A percentile compares a stretch with the other conserved stretches of the same genome.
These are phyloP conservation scores for Oreotragus oreotragus DNA, from an alignment of 2,113 vertebrate species.

Conservation along the genomic window DNA sequence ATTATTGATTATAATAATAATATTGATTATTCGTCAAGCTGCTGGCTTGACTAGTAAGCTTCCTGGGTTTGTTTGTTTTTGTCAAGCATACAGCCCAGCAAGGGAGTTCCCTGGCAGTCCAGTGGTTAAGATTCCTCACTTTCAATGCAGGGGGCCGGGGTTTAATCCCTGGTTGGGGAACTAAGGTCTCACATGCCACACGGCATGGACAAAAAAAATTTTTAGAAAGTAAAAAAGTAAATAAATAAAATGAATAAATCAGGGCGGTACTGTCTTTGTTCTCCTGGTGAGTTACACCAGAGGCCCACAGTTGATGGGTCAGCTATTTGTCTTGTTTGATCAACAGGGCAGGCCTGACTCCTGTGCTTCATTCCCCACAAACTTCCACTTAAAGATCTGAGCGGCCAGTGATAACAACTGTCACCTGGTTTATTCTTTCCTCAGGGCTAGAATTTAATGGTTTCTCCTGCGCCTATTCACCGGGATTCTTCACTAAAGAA, in stretches of 20 bases:
- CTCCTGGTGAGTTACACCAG: accelerated
- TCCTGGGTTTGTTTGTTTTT: background rate
- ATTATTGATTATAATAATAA: background rate
- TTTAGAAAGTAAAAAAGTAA: background rate
- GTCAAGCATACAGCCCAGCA: background rate
- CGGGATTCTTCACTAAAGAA: background rate
- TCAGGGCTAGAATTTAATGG: background rate
- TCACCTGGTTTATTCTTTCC: background rate
- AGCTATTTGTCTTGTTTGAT: accelerated
- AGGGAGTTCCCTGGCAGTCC: background rate
- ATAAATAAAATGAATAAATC: background rate
- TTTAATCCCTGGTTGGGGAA: background rate
- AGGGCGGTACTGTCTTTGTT: accelerated
- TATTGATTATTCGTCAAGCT: background rate
- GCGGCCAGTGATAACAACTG: accelerated
- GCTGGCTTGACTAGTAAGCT: background rate
- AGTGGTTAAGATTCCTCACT: background rate
- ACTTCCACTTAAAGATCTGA: background rate
- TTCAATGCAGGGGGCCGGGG: background rate
- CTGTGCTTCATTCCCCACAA: background rate
- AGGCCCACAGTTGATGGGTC: accelerated
- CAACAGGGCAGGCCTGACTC: background rate
- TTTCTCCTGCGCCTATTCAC: background rate
- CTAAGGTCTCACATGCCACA: background rate
- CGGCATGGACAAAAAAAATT: background rate